A percentile compares a stretch with the other conserved stretches of the same genome.
These are phyloP conservation scores for Drosophila conformis DNA, from an alignment of 2,888 invertebrate species.

Conservation along the genomic window DNA sequence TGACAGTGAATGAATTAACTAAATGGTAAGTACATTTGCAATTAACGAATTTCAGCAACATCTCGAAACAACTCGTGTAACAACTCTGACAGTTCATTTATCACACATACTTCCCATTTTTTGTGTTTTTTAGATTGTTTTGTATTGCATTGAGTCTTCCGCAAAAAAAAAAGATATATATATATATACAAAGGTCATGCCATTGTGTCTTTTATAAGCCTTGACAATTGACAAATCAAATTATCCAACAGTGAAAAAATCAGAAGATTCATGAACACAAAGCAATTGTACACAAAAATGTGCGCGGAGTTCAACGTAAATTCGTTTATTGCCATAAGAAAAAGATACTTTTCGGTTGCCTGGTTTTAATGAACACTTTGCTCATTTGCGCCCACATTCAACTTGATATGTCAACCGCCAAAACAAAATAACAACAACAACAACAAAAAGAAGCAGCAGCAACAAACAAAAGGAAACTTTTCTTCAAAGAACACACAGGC, in stretches of 20 bases:
- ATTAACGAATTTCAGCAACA: conserved; percentile 28
- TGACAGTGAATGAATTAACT: conserved; percentile 48
- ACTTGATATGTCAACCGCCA: conserved; percentile 37
- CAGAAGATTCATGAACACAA: conserved; percentile 10
- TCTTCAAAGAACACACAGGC: conserved; percentile 32
- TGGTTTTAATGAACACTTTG: conserved; percentile 44
- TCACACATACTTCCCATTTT: not conserved
- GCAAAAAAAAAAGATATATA: conserved; percentile 12
- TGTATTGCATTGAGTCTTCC: conserved; percentile 18
- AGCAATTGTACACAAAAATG: conserved; percentile 27
- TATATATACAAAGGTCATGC: conserved; percentile 19
- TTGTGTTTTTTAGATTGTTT: conserved; percentile 7
- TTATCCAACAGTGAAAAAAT: conserved; percentile 31
- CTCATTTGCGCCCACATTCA: conserved; percentile 48
- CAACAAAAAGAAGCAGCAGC: conserved; percentile 6
- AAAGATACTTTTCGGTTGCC: conserved; percentile 5
- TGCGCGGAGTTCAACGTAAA: conserved; percentile 5
- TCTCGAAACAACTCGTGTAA: conserved; percentile 5
- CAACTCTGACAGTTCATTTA: not conserved
- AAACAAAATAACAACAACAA: conserved; percentile 17
- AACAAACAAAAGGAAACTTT: conserved; percentile 58
- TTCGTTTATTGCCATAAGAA: conserved; percentile 2
- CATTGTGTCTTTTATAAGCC: conserved; percentile 48
- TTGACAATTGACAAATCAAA: conserved; percentile 45
- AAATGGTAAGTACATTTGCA: conserved; percentile 25